Evolutionary conservation across 2,888 invertebrate genomes (phyloP), one percentile per base, ranked within the genome.

Genomic region (Allophyes oxyacanthae): DNA sequence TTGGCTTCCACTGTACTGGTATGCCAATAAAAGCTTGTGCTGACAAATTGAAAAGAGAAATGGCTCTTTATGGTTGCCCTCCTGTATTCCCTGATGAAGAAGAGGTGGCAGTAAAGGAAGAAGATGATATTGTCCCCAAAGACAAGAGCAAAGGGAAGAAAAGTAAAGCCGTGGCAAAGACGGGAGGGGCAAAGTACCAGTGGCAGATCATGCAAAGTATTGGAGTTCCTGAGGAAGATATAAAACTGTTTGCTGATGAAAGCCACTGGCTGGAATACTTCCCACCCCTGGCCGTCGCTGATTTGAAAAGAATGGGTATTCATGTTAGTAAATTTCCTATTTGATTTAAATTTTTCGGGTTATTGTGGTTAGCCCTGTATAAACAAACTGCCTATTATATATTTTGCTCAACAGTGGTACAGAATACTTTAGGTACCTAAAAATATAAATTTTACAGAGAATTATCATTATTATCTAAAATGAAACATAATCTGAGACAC

Each of bases 21-120:
- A 99, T 99, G 99, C 99, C 99, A 0, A 99, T 99, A 61, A 99
- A 99, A 91, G 99, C 99, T 0, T 99, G 99, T 94, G 98, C 99
- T 10, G 99, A 99, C 88, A 99, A 99, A 87, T 89, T 99, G 38
- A 98, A 98, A 82, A 94, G 98, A 58, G 99, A 99, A 94, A 97
- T 99, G 91, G 97, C 97, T 83, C 90, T 96, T 7, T 99, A 95
- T 94, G 99, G 99, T 0, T 98, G 94, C 88, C 99, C 99, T 14
- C 99, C 99, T 1, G 85, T 95, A 15, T 99, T 99, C 89, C 99
- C 99, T 0, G 94, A 94, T 30, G 94, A 94, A 38, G 95, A 95
- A 36, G 87, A 86, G 15, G 86, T 86, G 8, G 85, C 90, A 15
- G 88, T 92, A 26, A 92, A 94, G 58, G 94, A 95, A 51, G 94